Base-by-base conservation (phyloP, 2,797 vertebrate genomes). In the Alexandromys oeconomus region DNA sequence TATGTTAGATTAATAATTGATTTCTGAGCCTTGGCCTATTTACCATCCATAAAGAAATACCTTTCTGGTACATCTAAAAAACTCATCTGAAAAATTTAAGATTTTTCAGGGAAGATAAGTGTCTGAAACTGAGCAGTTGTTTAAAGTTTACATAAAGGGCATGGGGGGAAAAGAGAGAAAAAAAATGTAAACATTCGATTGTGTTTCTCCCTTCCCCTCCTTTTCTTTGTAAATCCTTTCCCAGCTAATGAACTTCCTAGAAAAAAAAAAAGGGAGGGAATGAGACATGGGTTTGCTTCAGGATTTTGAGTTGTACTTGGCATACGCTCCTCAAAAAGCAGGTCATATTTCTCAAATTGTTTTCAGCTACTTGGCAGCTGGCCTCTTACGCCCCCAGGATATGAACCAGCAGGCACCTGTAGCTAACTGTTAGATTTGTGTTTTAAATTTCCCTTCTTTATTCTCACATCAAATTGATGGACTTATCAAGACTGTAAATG, bases 191-290 rank as follows among this genome's bases (percentile, higher is more conserved):
- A 73, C 73, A 23, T 4, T 34, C 5, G 57, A 57, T 5, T 17
- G 19, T 69, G 25, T 54, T 40, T 65, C 14, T 61, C 48, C 9
- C 8, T 71, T 48, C 48, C 43, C 10, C 54, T n/a, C 12, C 61
- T 63, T 80, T 89, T 79, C 78, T 61, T 40, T 77, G 76, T 61
- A 93, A 96, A 61, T 13, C 10, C 19, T 71, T 92, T 95, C 76
- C 31, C 46, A n/a, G 69, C 80, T 76, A 93, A 85, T 13, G 31
- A 34, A 87, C 65, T 95, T 95, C 95, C 79, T 73, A 40, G 89
- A 95, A 73, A 95, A 51, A 19, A 95, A 51, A 19, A 25, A 61
- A 65, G 14, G 73, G 13, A 13, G 12, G 40, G 74, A 46, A 6
- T 17, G 37, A 92, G 71, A 77, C 10, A 23, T 43, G 3, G 0